A percentile compares a stretch with the other conserved stretches of the same genome.
Evolutionary conservation across 2,888 invertebrate species (phyloP).

Genomic region (Ichneumon xanthorius): DNA sequence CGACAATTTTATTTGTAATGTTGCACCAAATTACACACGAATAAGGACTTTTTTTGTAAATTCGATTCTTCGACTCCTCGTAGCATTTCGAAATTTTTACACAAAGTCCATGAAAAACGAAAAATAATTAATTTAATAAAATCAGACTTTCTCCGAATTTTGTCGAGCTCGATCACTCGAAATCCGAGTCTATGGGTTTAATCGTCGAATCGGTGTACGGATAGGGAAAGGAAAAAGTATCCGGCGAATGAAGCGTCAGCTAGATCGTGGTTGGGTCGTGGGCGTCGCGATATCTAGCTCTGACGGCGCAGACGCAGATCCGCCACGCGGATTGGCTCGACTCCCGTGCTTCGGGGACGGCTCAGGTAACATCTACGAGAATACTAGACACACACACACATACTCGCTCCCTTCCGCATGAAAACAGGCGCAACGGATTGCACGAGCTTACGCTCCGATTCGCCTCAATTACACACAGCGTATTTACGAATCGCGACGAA

Average conservation of each 20-base stretch:
- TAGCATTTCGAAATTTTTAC: no score
- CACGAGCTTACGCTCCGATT: conserved; percentile 53
- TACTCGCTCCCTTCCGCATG: conserved; percentile 13
- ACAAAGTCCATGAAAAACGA: no score
- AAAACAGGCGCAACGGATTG: conserved; percentile 40
- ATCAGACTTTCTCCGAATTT: no score
- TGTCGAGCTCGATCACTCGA: no score
- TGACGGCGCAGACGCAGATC: conserved; percentile 62
- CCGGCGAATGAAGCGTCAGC: conserved; percentile 59
- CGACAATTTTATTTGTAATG: no score
- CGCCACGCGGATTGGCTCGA: conserved; percentile 52
- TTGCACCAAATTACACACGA: no score
- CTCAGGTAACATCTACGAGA: conserved; percentile 50
- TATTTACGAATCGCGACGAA: neutral
- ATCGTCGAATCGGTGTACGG: no score
- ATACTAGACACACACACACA: conserved; percentile 45
- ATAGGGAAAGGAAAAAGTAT: neutral
- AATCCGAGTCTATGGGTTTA: no score
- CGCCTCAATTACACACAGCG: neutral
- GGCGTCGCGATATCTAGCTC: conserved; percentile 65
- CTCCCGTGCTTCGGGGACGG: conserved; percentile 25
- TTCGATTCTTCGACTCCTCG: no score
- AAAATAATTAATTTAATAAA: no score
- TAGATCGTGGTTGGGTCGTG: conserved; percentile 67
- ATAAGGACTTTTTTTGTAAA: no score